Evolutionary conservation across 2,888 invertebrate species (phyloP).

Genomic region (Romanomermis culicivorax): DNA sequence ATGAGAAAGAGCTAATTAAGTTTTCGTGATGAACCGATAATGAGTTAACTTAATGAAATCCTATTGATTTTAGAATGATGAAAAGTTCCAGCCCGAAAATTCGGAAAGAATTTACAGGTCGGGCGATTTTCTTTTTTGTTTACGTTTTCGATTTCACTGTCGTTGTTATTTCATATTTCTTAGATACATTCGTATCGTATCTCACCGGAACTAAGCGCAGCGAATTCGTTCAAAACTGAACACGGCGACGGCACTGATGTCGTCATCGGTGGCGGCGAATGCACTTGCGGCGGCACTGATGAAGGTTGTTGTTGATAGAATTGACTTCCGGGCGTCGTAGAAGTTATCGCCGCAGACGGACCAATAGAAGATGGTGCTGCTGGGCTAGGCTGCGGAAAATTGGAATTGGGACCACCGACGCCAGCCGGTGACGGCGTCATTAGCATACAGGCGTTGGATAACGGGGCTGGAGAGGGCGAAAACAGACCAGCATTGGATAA

Average conservation of each 20-base stretch:
- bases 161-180: too few species aligned
- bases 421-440: constrained; percentile 6
- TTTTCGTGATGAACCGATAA: background rate
- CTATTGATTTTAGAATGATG: too few species aligned
- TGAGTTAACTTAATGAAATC: background rate
- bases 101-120: too few species aligned
- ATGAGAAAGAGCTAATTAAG: background rate
- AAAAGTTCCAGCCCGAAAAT: too few species aligned
- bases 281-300: background rate
- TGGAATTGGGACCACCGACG: background rate
- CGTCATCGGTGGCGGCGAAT: too few species aligned
- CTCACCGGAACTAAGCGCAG: background rate
- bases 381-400: background rate
- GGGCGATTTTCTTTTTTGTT: too few species aligned
- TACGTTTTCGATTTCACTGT: too few species aligned
- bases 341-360: too few species aligned
- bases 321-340: too few species aligned
- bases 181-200: too few species aligned
- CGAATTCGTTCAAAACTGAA: background rate
- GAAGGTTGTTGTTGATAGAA: too few species aligned
- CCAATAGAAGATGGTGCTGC: background rate
- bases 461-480: constrained; percentile 4
- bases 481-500: background rate
- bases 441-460: constrained; percentile 3
- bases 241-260: background rate